These are phyloP conservation scores for Nowickia ferox DNA, from an alignment of 2,888 invertebrate genomes.

Conservation along the genomic window DNA sequence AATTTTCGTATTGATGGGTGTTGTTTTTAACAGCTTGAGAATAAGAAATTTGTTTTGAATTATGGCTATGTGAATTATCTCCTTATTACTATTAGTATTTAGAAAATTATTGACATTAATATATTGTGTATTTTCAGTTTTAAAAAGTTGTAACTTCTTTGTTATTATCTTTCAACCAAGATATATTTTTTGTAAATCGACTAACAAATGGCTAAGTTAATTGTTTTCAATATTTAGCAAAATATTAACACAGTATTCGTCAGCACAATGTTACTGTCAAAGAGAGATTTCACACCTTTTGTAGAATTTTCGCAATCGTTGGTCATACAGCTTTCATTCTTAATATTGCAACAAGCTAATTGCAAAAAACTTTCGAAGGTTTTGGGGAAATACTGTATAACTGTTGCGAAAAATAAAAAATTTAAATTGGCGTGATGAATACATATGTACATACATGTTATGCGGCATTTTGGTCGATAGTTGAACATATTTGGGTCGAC, in stretches of 20 bases:
- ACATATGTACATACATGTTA: not conserved
- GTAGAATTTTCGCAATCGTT: constrained; percentile 17
- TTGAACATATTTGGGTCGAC: not conserved
- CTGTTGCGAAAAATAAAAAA: constrained; percentile 39
- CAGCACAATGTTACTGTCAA: too few species aligned
- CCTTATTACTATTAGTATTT: constrained; percentile 27
- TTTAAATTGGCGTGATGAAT: not conserved
- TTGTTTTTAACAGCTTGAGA: constrained; percentile 27
- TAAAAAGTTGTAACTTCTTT: too few species aligned
- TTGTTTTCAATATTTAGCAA: too few species aligned
- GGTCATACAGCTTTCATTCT: constrained; percentile 34
- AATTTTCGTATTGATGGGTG: not conserved
- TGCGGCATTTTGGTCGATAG: constrained; percentile 5
- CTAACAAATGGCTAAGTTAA: too few species aligned
- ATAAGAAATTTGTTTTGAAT: constrained; percentile 11
- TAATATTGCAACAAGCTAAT: constrained; percentile 45
- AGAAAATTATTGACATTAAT: constrained; percentile 16
- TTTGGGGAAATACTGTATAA: constrained; percentile 33
- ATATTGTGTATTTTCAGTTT: too few species aligned
- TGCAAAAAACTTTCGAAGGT: constrained; percentile 15
- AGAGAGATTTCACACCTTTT: constrained; percentile 14
- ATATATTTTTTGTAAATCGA: too few species aligned
- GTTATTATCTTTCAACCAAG: too few species aligned
- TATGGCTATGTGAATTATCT: not conserved
- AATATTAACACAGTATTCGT: too few species aligned